Base-by-base conservation (phyloP, 2,113 vertebrate genomes). In the Saguinus midas region DNA sequence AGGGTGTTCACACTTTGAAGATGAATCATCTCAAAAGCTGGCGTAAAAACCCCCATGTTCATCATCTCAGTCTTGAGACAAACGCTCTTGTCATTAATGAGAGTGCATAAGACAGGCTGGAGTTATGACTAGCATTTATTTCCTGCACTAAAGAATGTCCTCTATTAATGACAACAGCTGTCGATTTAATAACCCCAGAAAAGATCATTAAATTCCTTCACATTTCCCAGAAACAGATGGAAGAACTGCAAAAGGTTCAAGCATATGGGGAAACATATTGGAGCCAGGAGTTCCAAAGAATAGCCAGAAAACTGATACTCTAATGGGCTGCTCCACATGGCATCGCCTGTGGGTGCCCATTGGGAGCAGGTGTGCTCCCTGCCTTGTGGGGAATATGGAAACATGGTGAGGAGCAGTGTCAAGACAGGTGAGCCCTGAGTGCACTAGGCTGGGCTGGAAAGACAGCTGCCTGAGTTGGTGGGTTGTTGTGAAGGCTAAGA, bases 131-230 rank as follows among this genome's bases (percentile, higher is more conserved):
- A 83, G 96, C 87, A 48, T 98, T 98, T 97, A 94, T 96, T 97
- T 79, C 0, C 95, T 73, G 79, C 98, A 5, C 2, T 98, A 98
- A 98, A 98, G 95, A 98, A 98, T 98, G 98, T 98, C 98, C 98
- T 99, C 98, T 98, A 98, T 99, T 99, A 99, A 99, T 99, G 98
- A 98, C 98, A 99, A 98, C 99, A 99, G 98, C 98, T 99, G 99
- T 98, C 96, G 91, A 98, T 98, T 98, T 99, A 99, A 99, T 98
- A 99, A 99, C 98, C 98, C 98, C 97, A 97, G 98, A 98, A 99
- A 98, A 99, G 97, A 99, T 98, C 98, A 98, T 99, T 99, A 99
- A 98, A 98, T 97, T 98, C 91, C 96, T 97, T 97, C 97, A 92
- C 97, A 96, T 98, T 99, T 98, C 97, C 98, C 96, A 97, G 97